phyloP scores from a whole-genome alignment of 2,113 vertebrate species.

The Gobius niger region DNA sequence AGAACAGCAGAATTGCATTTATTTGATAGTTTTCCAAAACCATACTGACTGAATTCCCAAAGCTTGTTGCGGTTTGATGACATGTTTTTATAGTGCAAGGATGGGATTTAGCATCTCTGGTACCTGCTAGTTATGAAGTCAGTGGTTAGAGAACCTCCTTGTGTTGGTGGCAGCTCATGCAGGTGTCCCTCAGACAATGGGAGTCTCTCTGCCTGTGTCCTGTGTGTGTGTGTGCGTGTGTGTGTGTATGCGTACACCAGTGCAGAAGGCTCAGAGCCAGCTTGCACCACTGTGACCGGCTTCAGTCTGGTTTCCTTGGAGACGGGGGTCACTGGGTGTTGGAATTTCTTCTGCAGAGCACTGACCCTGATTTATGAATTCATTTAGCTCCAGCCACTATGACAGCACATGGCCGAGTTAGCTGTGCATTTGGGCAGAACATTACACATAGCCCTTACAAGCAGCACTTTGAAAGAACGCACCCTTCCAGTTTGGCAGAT shows the following conservation, averaged over 20 bases:
- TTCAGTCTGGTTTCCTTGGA: conserved; percentile 64
- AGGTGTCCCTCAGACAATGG: conserved; percentile 52
- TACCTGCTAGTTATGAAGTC: conserved; percentile 8
- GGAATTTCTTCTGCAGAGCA: conserved; percentile 68
- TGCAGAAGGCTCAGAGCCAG: conserved; percentile 45
- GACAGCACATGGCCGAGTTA: conserved; percentile 39
- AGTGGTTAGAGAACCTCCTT: conserved; percentile 37
- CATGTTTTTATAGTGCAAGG: no score
- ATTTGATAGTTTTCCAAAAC: no score
- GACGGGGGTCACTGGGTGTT: conserved; percentile 61
- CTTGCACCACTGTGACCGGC: conserved; percentile 32
- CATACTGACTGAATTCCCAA: no score
- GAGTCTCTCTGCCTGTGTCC: conserved; percentile 52
- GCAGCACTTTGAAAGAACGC: conserved; percentile 40
- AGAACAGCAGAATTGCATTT: no score
- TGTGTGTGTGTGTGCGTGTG: conserved; percentile 32
- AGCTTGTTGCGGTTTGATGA: no score
- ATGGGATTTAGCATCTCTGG: neutral
- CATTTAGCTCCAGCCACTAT: conserved; percentile 57
- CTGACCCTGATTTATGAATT: conserved; percentile 79
- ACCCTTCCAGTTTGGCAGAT: conserved; percentile 43
- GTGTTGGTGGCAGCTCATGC: conserved; percentile 34
- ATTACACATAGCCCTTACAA: conserved; percentile 31
- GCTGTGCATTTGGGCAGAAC: conserved; percentile 50
- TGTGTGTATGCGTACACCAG: conserved; percentile 29